phyloP scores from a whole-genome alignment of 2,113 vertebrate species.

The Pycnonotus jocosus region DNA sequence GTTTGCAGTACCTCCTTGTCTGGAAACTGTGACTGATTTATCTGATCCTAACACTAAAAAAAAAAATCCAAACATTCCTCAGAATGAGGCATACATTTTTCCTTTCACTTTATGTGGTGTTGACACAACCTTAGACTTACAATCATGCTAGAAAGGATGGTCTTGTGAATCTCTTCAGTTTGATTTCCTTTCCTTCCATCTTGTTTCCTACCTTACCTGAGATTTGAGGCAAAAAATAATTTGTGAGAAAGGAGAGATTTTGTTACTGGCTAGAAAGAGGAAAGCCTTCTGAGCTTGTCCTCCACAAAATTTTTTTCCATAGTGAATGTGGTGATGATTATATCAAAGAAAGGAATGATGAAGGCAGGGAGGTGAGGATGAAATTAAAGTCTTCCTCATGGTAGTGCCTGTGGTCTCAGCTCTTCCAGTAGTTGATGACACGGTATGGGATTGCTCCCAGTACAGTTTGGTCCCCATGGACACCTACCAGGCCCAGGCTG shows the following conservation, averaged over 20 bases:
- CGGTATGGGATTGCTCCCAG: not conserved
- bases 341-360: not conserved
- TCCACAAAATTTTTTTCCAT: not conserved
- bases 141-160: not conserved
- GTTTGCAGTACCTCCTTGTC: not conserved
- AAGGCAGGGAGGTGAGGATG: not conserved
- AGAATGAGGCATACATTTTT: not conserved
- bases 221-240: not conserved
- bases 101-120: not conserved
- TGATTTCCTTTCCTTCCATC: not conserved
- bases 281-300: not conserved
- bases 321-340: not conserved
- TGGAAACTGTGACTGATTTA: conserved; percentile 3
- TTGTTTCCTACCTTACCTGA: not conserved
- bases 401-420: not conserved
- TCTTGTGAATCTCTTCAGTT: not conserved
- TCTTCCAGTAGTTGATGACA: not conserved
- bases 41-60: not conserved
- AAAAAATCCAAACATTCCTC: not conserved
- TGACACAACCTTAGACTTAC: not conserved
- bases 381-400: not conserved
- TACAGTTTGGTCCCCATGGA: not conserved
- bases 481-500: not conserved
- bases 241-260: not conserved
- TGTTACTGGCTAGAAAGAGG: not conserved